These are phyloP conservation scores for Thalassarche chlororhynchos DNA, from an alignment of 2,113 vertebrate species.

Conservation along the genomic window DNA sequence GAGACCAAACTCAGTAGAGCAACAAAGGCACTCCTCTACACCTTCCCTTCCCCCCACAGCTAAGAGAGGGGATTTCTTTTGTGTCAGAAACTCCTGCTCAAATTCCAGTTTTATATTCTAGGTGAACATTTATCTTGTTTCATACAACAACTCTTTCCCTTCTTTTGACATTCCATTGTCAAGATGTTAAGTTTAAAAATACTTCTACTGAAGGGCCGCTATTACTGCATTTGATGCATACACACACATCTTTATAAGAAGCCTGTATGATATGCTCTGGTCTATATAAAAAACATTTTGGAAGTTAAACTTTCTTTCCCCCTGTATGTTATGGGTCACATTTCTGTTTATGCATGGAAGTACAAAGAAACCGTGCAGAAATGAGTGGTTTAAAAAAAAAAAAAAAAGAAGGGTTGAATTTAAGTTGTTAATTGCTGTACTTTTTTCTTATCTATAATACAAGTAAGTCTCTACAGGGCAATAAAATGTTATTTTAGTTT, in stretches of 20 bases:
- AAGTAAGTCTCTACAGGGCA: background rate
- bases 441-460: background rate
- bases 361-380: background rate
- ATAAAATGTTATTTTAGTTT: background rate
- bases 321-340: background rate
- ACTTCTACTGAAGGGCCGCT: background rate
- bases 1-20: background rate
- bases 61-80: background rate
- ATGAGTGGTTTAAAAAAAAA: background rate
- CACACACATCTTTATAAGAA: background rate
- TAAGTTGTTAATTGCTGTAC: background rate
- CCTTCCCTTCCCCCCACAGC: background rate
- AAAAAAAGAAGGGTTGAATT: background rate
- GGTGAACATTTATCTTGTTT: background rate
- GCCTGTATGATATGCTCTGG: constrained; percentile 36
- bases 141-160: background rate
- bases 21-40: background rate
- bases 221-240: background rate
- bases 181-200: background rate
- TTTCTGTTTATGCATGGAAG: background rate
- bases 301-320: background rate
- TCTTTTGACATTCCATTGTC: background rate
- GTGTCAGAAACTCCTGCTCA: background rate
- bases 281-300: background rate
- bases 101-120: background rate